A percentile compares a stretch with the other conserved stretches of the same genome.
Conservation (phyloP, 2,113 vertebrate genomes). For the Vulpes ferrilata region DNA sequence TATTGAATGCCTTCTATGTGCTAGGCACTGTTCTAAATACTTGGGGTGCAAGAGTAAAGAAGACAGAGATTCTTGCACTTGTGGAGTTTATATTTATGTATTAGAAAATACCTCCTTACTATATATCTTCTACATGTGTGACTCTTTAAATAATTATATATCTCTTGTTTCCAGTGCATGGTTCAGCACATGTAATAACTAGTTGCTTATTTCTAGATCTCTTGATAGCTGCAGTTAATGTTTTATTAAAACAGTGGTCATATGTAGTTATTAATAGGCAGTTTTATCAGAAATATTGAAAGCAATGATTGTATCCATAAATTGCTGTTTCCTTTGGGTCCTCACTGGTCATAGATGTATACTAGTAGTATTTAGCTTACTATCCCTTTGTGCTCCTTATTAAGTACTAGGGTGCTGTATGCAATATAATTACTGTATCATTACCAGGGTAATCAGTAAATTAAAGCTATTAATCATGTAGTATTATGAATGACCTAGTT, state of each 20-base stretch:
- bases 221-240: constrained; percentile 9
- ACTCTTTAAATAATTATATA: constrained; percentile 18
- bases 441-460: background rate
- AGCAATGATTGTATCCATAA: constrained; percentile 31
- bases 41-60: background rate
- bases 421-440: background rate
- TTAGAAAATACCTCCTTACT: background rate
- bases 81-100: constrained; percentile 11
- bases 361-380: background rate
- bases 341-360: background rate
- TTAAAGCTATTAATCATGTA: constrained; percentile 4
- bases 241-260: background rate
- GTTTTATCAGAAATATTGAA: constrained; percentile 65
- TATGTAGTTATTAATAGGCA: background rate
- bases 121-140: background rate
- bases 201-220: constrained; percentile 28
- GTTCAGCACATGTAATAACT: constrained; percentile 3
- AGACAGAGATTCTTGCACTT: background rate
- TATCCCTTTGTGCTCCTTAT: constrained; percentile 31
- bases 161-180: background rate
- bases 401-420: background rate
- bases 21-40: background rate
- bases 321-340: background rate
- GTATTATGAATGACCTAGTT: background rate
- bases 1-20: background rate